Evolutionary conservation across 2,888 invertebrate genomes (phyloP), one percentile per base, ranked within the genome.

Genomic region (Agelastica alni): DNA sequence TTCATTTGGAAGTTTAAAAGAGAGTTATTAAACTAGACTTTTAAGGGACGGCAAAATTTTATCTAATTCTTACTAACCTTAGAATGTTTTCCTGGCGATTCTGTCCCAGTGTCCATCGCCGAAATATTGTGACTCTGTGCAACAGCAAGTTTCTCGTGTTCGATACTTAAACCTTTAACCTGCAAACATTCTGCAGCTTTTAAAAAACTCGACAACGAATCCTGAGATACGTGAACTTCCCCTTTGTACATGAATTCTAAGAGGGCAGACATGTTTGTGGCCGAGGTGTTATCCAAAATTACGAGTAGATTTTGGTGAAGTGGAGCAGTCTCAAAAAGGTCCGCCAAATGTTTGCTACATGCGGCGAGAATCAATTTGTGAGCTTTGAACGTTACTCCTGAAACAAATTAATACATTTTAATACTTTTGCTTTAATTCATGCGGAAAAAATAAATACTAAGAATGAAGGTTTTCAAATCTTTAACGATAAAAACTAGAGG

Each of bases 221-320:
- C 93, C 79, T 93, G 93, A 69, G 92, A 92, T 71, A 93, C 92
- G 77, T 93, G 93, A 67, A 93, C 93, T 79, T 93, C 93, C 55
- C 93, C 93, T 77, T 93, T 93, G 81, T 93, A 93, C 93, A 93
- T 93, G 78, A 93, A 93, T 79, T 93, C 93, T 64, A 93, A 83
- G 63, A 93, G 83, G 37, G 93, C 92, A 63, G 91, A 88, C 91
- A 93, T 92, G 78, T 93, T 93, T 74, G 89, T 87, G 56, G 93
- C 91, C 65, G 89, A 87, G 66, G 93, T 93, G 63, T 93, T 93
- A 78, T 93, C 93, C 76, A 93, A 81, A 74, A 93, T 92, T 72
- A 93, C 91, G 72, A 92, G 88, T 73, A 92, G 86, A 59, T 87
- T 87, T 75, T 88, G 88, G 71, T 87, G 85, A 45, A 86, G 83